A percentile compares a stretch with the other conserved stretches of the same genome.
phyloP scores from a whole-genome alignment of 2,113 vertebrate genomes.

The Notechis scutatus region DNA sequence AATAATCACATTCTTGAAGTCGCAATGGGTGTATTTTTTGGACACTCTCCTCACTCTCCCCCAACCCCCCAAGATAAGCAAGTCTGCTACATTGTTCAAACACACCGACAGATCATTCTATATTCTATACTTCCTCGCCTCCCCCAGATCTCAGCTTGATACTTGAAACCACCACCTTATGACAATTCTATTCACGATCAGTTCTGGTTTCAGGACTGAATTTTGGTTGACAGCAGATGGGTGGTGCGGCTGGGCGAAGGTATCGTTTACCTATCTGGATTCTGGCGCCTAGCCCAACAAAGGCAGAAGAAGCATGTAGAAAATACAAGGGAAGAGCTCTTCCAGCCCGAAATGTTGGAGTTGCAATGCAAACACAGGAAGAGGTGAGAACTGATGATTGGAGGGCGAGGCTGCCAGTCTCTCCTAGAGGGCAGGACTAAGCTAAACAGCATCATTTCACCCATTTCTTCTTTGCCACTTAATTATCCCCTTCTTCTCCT shows the following conservation, averaged over 20 bases:
- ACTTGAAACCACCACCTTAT: slow-evolving; percentile 22
- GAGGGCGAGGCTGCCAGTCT: slow-evolving; percentile 57
- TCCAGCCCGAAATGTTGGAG: slow-evolving; percentile 9
- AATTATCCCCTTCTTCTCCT: neutral
- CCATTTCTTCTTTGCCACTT: slow-evolving; percentile 31
- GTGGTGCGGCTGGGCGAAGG: neutral
- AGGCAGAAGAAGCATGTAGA: neutral
- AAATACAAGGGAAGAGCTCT: neutral
- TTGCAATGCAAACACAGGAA: slow-evolving; percentile 52
- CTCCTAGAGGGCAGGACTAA: slow-evolving; percentile 48
- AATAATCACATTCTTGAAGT: neutral
- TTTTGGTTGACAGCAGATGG: neutral
- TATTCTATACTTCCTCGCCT: slow-evolving; percentile 15
- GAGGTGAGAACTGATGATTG: slow-evolving; percentile 51
- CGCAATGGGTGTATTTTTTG: neutral
- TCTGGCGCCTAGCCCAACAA: neutral
- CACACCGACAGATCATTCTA: neutral
- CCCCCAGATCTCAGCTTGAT: slow-evolving; percentile 39
- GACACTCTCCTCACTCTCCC: neutral
- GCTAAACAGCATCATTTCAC: slow-evolving; percentile 41
- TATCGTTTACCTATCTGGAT: neutral
- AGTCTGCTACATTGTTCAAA: slow-evolving; percentile 8
- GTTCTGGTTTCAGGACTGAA: neutral
- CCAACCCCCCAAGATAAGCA: neutral
- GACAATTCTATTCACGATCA: slow-evolving; percentile 13